Percentiles rank a stretch among this genome's conserved stretches.
These are phyloP conservation scores for Mesocricetus auratus DNA, from an alignment of 2,113 vertebrate species.

Conservation along the genomic window DNA sequence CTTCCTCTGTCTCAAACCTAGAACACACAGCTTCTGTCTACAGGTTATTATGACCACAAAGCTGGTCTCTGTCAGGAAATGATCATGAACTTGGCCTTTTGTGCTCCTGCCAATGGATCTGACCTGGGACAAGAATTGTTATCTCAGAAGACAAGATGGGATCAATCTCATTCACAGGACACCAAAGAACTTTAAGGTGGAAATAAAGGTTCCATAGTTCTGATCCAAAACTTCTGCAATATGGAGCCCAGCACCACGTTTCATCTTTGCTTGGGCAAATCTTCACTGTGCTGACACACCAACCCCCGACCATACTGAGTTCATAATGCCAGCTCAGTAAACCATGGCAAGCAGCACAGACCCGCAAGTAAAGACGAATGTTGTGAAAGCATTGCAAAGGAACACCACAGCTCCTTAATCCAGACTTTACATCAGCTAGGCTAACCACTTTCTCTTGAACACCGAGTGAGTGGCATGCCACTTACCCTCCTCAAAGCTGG, in stretches of 20 bases:
- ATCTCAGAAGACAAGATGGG: neutral
- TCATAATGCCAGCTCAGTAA: neutral
- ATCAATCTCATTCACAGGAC: neutral
- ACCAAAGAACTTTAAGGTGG: neutral
- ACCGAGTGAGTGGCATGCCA: neutral
- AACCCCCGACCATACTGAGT: too few species aligned
- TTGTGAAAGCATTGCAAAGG: neutral
- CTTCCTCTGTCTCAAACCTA: neutral
- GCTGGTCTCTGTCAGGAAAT: slow-evolving; percentile 25
- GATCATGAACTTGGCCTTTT: neutral
- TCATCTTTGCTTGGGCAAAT: too few species aligned
- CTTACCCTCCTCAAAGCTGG: slow-evolving; percentile 94
- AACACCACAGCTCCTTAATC: neutral
- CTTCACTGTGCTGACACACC: neutral
- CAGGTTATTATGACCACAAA: neutral
- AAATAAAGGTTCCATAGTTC: neutral
- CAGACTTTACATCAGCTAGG: neutral
- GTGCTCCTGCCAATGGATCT: neutral
- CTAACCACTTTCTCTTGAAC: neutral
- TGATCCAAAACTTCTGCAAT: neutral
- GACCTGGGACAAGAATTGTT: neutral
- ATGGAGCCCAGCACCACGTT: neutral
- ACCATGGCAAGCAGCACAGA: neutral
- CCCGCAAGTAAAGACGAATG: neutral
- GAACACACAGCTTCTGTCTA: neutral